These are phyloP conservation scores for Patiria miniata DNA, from an alignment of 35 echinoderm and acorn worm species.

Conservation along the genomic window DNA sequence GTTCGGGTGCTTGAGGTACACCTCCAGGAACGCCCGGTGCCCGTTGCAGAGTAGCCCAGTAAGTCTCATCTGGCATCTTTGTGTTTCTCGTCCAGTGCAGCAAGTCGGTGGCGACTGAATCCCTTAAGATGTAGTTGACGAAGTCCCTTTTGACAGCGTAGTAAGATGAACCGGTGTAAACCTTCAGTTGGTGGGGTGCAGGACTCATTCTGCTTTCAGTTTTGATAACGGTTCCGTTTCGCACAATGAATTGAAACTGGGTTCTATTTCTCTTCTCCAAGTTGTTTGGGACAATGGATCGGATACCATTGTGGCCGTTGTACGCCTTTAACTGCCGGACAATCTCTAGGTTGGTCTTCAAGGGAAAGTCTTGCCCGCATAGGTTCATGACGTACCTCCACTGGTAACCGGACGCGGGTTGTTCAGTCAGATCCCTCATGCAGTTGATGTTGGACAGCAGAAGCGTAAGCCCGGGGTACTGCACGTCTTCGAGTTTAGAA, in stretches of 20 bases:
- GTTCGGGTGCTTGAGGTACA: constrained; percentile 7
- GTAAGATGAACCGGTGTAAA: constrained; percentile 64
- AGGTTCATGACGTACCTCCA: constrained; percentile 85
- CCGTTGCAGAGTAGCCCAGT: constrained; percentile 56
- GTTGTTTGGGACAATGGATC: not conserved
- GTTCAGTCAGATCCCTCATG: constrained; percentile 59
- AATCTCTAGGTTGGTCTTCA: constrained; percentile 89
- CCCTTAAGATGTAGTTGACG: constrained; percentile 44
- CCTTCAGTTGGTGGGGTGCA: constrained; percentile 56
- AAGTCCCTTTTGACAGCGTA: constrained; percentile 40
- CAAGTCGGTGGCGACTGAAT: constrained; percentile 37
- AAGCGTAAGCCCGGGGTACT: constrained; percentile 13
- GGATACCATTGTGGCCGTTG: constrained; percentile 50
- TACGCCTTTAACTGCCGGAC: constrained; percentile 59
- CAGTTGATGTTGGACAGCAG: constrained; percentile 70
- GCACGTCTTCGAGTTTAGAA: constrained; percentile 56
- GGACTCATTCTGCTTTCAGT: constrained; percentile 36
- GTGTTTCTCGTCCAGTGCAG: constrained; percentile 59
- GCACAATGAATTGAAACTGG: not conserved
- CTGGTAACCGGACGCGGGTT: not conserved
- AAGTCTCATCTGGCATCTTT: constrained; percentile 59
- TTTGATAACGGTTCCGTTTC: constrained; percentile 5
- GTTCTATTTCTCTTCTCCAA: constrained; percentile 2
- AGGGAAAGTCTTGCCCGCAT: constrained; percentile 70
- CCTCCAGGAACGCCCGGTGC: constrained; percentile 65